Conservation (phyloP, 2,797 vertebrate genomes). For the Oreortyx pictus region DNA sequence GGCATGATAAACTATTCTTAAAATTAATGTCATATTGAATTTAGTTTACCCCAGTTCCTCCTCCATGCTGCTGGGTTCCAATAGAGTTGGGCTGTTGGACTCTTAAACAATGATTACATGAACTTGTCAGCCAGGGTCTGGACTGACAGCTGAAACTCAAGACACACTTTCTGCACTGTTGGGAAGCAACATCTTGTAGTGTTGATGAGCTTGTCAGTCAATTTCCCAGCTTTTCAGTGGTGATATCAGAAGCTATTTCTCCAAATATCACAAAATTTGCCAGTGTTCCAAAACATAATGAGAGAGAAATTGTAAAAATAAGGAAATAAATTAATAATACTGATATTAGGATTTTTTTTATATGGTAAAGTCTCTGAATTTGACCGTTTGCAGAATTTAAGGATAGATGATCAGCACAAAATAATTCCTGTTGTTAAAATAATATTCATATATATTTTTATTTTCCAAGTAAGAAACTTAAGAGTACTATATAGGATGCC, state of each 20-base stretch:
- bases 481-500: neutral
- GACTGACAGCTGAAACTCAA: neutral
- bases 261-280: neutral
- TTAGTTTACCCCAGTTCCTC: neutral
- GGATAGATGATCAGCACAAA: neutral
- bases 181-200: neutral
- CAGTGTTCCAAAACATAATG: neutral
- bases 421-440: neutral
- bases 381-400: neutral
- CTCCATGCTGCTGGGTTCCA: neutral
- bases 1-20: neutral
- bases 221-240: neutral
- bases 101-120: neutral
- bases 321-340: neutral
- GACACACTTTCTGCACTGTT: neutral
- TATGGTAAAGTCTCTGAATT: neutral
- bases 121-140: neutral
- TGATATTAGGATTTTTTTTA: neutral
- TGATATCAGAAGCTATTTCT: no score
- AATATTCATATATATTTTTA: neutral
- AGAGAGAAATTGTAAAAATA: neutral
- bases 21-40: neutral
- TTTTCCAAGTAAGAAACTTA: neutral
- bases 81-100: rapidly evolving
- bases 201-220: neutral